Base-by-base conservation (phyloP, 2,797 vertebrate species). In the Tangara arthus region DNA sequence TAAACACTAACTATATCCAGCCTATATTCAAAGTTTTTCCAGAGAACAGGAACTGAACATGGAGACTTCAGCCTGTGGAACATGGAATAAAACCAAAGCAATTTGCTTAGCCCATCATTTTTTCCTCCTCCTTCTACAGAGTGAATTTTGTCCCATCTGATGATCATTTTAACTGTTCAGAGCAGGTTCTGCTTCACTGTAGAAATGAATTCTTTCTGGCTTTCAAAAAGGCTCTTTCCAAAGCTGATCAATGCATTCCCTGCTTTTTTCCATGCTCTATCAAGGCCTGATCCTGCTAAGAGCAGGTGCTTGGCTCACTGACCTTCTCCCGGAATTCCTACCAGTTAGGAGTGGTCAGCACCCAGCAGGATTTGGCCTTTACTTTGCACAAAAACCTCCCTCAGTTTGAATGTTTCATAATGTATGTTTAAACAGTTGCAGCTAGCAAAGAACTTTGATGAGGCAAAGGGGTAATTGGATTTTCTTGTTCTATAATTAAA, bases 401-500 rank as follows among this genome's bases (percentile, higher is more conserved):
- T 92, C 20, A 1, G 57, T 70, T 35, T 97, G 94, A 96, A 94
- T 47, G 90, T 89, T 97, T 94, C 93, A 87, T 97, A 87, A 93
- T 73, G 91, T 96, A 78, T 96, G 93, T 97, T 97, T 97, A 97
- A 97, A 94, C 93, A 97, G 96, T 94, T 41, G 0, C 90, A 71
- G 96, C 92, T 20, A 47, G 88, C 73, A 41, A 78, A 94, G 96
- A 96, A 96, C 93, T 97, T 97, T 95, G 96, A 97, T 93, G 94
- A 97, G 95, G 96, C 96, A 92, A 97, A 96, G 96, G 93, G 97
- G 96, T 97, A 97, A 97, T 97, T 97, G 96, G 96, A 97, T 97
- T 96, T 97, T 95, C 96, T 97, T 97, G 96, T 97, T 97, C 97
- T 97, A 97, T 97, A 97, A 97, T 97, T 97, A 97, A 97, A 97